Evolutionary conservation across 2,797 vertebrate species (phyloP).

Genomic region (Myotis findleyi): DNA sequence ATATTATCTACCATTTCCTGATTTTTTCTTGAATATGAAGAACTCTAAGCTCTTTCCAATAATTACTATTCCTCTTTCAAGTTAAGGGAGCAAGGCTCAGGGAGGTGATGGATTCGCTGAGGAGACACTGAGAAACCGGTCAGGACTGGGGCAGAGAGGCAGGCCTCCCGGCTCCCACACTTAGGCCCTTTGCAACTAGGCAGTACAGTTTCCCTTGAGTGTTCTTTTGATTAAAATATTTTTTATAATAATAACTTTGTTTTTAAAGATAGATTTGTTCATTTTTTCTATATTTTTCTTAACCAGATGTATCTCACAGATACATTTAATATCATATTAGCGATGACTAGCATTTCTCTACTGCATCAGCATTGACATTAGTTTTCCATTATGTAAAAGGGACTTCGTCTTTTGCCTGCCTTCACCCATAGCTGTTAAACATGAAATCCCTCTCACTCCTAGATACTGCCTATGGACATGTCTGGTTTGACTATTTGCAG

Average conservation of each 20-base stretch:
- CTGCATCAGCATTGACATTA: background rate
- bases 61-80: slow-evolving; percentile 10
- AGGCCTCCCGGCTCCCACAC: background rate
- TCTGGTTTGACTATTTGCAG: slow-evolving; percentile 49
- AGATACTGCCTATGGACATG: background rate
- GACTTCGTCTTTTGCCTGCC: background rate
- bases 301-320: background rate
- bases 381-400: background rate
- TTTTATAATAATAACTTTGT: background rate
- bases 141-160: background rate
- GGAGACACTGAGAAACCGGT: background rate
- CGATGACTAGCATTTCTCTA: background rate
- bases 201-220: background rate
- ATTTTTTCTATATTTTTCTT: background rate
- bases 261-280: background rate
- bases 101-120: background rate
- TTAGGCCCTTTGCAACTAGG: background rate
- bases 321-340: background rate
- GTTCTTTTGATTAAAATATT: background rate
- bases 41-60: background rate
- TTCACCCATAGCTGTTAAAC: background rate
- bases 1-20: background rate
- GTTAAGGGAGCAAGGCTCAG: background rate
- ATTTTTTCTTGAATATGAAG: slow-evolving; percentile 22
- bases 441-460: background rate